phyloP scores from a whole-genome alignment of 2,888 invertebrate genomes.

The Cephus sareptanus region DNA sequence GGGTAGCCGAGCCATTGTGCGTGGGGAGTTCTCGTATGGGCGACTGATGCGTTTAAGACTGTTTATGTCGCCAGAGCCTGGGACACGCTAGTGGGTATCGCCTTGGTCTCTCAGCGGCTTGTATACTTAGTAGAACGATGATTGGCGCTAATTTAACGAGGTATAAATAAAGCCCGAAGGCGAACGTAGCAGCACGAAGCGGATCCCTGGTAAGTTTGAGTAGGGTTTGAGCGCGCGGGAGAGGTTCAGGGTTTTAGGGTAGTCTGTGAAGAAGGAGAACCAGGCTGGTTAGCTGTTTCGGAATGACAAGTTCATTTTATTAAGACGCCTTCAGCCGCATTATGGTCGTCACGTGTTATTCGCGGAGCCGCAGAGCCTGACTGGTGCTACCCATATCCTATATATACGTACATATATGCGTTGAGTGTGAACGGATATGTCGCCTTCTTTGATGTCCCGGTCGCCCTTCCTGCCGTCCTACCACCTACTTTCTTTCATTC shows the following conservation, averaged over 20 bases:
- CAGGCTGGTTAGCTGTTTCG: constrained; percentile 49
- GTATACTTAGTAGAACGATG: constrained; percentile 45
- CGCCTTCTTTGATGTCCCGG: constrained; percentile 61
- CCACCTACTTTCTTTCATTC: background rate
- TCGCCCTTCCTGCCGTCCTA: constrained; percentile 24
- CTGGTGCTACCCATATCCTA: constrained; percentile 36
- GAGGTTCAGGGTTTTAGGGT: background rate
- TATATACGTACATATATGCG: constrained; percentile 25
- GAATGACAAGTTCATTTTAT: constrained; percentile 63
- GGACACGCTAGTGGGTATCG: background rate
- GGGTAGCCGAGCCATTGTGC: background rate
- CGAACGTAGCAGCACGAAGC: constrained; percentile 19
- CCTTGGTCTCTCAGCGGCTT: constrained; percentile 9
- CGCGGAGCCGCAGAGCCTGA: constrained; percentile 41
- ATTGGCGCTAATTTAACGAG: constrained; percentile 61
- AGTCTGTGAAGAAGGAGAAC: constrained; percentile 4
- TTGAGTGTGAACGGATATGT: constrained; percentile 64
- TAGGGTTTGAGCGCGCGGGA: background rate
- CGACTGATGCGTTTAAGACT: background rate
- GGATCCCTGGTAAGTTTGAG: background rate
- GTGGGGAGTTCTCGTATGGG: background rate
- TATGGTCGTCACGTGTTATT: constrained; percentile 51
- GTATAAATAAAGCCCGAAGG: constrained; percentile 52
- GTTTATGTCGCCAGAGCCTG: background rate
- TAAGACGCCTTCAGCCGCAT: constrained; percentile 56